A percentile compares a stretch with the other conserved stretches of the same genome.
These are phyloP conservation scores for Troides oblongomaculatus DNA, from an alignment of 2,888 invertebrate genomes.

Conservation along the genomic window DNA sequence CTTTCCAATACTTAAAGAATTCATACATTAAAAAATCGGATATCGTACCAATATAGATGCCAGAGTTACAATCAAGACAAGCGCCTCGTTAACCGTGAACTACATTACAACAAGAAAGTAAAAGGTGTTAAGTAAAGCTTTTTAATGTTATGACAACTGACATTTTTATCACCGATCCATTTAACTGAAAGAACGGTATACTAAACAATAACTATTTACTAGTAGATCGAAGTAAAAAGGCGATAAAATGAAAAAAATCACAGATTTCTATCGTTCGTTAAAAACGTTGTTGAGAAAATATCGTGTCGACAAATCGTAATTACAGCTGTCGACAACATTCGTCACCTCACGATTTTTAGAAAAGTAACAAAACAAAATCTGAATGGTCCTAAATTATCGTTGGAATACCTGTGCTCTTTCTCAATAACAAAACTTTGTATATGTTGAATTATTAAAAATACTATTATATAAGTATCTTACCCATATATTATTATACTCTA, in stretches of 20 bases:
- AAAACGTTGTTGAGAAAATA: slow-evolving; percentile 2
- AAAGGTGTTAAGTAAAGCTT: slow-evolving; percentile 1
- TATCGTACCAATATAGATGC: background rate
- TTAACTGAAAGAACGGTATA: background rate
- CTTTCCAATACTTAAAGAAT: too few relatives aligned
- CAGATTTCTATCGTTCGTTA: background rate
- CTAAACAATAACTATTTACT: background rate
- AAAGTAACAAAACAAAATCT: slow-evolving; percentile 9
- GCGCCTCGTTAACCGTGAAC: slow-evolving; percentile 21
- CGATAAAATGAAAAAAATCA: background rate
- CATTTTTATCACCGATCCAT: background rate
- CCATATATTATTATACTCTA: too few relatives aligned
- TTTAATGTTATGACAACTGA: background rate
- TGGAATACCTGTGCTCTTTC: background rate
- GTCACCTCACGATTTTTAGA: slow-evolving; percentile 7
- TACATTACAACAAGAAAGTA: slow-evolving; percentile 17
- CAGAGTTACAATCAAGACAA: background rate
- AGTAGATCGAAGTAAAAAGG: background rate
- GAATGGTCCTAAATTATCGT: background rate
- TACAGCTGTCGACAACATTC: slow-evolving; percentile 20
- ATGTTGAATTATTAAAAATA: too few relatives aligned
- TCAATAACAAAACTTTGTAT: too few relatives aligned
- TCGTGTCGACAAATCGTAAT: slow-evolving; percentile 25
- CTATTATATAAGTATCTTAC: too few relatives aligned
- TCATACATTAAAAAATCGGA: background rate